Percentiles rank a stretch among this genome's conserved stretches.
Conservation (phyloP, 1,140 invertebrate genomes). For the Drosophila parvula region DNA sequence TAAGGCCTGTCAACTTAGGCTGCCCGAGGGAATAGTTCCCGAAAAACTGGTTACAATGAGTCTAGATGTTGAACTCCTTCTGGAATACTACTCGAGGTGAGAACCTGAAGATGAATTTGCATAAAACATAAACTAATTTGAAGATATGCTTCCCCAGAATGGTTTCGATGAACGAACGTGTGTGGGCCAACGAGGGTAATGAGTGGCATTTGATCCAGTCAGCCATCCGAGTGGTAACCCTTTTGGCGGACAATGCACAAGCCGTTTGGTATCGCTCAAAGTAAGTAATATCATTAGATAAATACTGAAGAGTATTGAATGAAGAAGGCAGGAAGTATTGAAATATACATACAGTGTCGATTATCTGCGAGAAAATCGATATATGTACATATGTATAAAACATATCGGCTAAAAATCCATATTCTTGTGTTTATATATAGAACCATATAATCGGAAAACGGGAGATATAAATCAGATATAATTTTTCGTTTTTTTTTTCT, state of each 20-base stretch:
- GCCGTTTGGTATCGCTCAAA: slow-evolving; percentile 69
- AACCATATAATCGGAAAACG: too few relatives aligned
- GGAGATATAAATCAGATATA: too few relatives aligned
- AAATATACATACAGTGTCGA: too few relatives aligned
- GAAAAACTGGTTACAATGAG: slow-evolving; percentile 88
- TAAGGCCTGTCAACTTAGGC: slow-evolving; percentile 88
- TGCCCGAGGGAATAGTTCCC: slow-evolving; percentile 88
- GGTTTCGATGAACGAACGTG: slow-evolving; percentile 89
- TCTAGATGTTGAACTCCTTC: slow-evolving; percentile 88
- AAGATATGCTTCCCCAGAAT: slow-evolving; percentile 83
- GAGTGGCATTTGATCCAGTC: slow-evolving; percentile 91
- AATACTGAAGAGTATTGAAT: too few relatives aligned
- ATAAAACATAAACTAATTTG: background rate
- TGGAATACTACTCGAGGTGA: slow-evolving; percentile 90
- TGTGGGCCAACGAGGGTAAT: slow-evolving; percentile 91
- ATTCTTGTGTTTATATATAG: too few relatives aligned
- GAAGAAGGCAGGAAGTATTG: too few relatives aligned
- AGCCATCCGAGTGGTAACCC: slow-evolving; percentile 87
- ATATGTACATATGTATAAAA: too few relatives aligned
- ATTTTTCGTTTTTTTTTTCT: too few relatives aligned
- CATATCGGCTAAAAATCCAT: too few relatives aligned
- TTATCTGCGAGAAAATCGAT: too few relatives aligned
- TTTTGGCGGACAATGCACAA: slow-evolving; percentile 84
- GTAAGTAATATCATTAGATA: slow-evolving; percentile 33
- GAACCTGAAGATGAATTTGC: slow-evolving; percentile 8